Percentiles rank a stretch among this genome's conserved stretches.
Conservation (phyloP, 2,113 vertebrate genomes). For the Misgurnus mizolepis region DNA sequence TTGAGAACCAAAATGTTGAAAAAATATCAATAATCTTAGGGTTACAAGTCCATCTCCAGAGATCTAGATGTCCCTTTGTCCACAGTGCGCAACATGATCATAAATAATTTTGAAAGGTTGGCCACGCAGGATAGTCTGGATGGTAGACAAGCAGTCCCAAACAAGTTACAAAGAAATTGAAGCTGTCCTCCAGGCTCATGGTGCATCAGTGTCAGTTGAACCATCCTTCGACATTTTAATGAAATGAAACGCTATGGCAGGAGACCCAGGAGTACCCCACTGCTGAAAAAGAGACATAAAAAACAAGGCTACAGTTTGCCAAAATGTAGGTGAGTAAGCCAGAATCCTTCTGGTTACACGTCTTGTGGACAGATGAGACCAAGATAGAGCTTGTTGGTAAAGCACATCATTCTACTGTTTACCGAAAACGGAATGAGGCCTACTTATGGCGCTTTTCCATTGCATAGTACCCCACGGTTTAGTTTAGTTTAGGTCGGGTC, state of each 20-base stretch:
- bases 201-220: not conserved
- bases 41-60: conserved; percentile 4
- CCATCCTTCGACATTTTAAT: not conserved
- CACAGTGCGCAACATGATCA: not conserved
- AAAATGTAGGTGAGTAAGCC: no score
- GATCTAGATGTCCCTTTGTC: not conserved
- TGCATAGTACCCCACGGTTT: no score
- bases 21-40: not conserved
- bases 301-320: no score
- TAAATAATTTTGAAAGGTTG: not conserved
- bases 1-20: not conserved
- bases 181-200: not conserved
- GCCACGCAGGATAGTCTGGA: not conserved
- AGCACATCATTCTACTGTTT: no score
- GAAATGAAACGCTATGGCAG: no score
- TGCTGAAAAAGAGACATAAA: no score
- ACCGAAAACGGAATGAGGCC: no score
- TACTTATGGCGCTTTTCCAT: no score
- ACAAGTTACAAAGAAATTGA: not conserved
- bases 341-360: no score
- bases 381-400: no score
- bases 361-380: no score
- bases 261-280: not conserved
- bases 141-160: not conserved
- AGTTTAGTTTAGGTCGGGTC: no score